Evolutionary conservation across 2,113 vertebrate genomes (phyloP).

Genomic region (Solea senegalensis): DNA sequence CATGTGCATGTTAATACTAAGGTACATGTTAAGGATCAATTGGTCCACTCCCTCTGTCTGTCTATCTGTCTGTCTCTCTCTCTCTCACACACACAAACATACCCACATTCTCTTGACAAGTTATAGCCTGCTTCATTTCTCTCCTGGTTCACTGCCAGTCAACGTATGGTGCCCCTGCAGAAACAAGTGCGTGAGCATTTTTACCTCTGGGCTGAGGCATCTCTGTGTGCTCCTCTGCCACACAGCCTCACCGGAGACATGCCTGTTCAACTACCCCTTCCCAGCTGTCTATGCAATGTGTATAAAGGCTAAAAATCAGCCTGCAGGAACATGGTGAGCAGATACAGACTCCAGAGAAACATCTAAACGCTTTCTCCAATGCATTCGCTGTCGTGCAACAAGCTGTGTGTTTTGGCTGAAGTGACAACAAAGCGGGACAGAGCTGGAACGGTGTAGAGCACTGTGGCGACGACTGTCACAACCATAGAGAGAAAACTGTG

Average conservation of each 20-base stretch:
- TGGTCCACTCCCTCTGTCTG: constrained; percentile 4
- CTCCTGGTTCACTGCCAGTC: constrained; percentile 32
- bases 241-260: constrained; percentile 14
- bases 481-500: constrained; percentile 12
- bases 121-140: constrained; percentile 62
- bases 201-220: constrained; percentile 36
- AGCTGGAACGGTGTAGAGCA: constrained; percentile 22
- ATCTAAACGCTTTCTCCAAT: constrained; percentile 29
- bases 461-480: constrained; percentile 16
- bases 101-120: constrained; percentile 65
- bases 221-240: constrained; percentile 26
- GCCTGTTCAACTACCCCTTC: constrained; percentile 13
- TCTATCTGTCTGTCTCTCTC: too few species aligned
- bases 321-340: constrained; percentile 28
- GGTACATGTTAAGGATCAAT: constrained; percentile 44
- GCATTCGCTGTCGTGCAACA: constrained; percentile 17
- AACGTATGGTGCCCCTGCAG: constrained; percentile 21
- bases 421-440: too few species aligned
- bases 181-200: constrained; percentile 30
- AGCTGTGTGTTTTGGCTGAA: constrained; percentile 44
- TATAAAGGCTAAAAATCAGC: constrained; percentile 9
- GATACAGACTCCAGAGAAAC: constrained; percentile 29
- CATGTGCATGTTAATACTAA: constrained; percentile 52
- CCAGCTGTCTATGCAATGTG: constrained; percentile 26
- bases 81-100: background rate